A percentile compares a stretch with the other conserved stretches of the same genome.
Conservation (phyloP, 2,888 invertebrate genomes). For the Lissocephala sabroskyi region DNA sequence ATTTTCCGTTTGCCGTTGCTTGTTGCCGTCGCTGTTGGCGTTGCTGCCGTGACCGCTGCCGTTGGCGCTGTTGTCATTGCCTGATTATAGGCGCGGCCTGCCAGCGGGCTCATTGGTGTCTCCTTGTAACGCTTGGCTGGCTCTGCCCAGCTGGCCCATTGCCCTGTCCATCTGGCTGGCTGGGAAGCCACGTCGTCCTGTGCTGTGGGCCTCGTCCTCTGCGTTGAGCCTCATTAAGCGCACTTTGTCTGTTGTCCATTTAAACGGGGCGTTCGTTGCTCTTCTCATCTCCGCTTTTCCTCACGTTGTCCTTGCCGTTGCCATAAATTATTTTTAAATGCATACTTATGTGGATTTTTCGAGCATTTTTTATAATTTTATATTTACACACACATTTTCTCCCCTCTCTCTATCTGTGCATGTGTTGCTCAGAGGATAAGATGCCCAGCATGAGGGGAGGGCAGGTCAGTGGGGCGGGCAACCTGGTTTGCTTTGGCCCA, state of each 20-base stretch:
- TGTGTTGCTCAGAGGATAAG: background rate
- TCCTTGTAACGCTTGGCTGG: background rate
- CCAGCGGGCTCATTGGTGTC: background rate
- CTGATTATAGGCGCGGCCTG: too few species aligned
- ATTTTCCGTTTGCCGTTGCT: too few species aligned
- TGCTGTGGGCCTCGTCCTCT: background rate
- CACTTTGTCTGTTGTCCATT: conserved; percentile 44
- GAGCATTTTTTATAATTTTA: conserved; percentile 44
- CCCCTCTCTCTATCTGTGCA: too few species aligned
- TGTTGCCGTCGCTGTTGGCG: too few species aligned
- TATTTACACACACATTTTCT: conserved; percentile 34
- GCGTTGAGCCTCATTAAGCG: conserved; percentile 46
- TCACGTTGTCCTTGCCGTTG: background rate
- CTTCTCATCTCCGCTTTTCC: background rate
- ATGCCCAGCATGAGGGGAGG: background rate
- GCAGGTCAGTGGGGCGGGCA: background rate
- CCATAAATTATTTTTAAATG: conserved; percentile 47
- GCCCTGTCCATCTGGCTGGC: background rate
- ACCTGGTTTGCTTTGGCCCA: background rate
- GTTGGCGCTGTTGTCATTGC: background rate
- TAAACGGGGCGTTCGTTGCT: conserved; percentile 17
- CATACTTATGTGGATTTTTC: conserved; percentile 47
- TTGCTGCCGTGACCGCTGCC: background rate
- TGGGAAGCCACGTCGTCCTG: background rate
- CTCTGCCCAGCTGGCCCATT: background rate